These are phyloP conservation scores for Cryptocephalus moraei DNA, from an alignment of 2,888 invertebrate genomes.

Conservation along the genomic window DNA sequence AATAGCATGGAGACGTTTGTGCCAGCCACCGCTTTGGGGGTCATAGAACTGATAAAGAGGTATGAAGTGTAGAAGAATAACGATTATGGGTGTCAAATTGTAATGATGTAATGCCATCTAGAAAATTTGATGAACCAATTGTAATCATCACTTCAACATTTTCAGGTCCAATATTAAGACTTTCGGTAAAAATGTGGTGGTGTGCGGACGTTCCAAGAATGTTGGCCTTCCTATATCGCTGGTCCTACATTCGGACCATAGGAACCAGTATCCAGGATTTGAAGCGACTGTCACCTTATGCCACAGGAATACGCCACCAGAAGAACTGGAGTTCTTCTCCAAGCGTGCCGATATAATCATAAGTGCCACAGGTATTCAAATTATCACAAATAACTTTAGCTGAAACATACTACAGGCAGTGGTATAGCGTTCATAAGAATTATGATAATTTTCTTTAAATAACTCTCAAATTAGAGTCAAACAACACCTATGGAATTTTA, in stretches of 20 bases:
- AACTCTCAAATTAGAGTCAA: no score
- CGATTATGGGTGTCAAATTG: no score
- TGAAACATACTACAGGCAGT: neutral
- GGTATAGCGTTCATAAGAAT: no score
- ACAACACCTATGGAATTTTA: no score
- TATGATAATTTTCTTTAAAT: no score
- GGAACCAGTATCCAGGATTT: conserved; percentile 58
- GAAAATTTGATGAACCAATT: no score
- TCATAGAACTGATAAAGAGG: conserved; percentile 58
- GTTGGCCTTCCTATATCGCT: conserved; percentile 85
- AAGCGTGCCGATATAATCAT: conserved; percentile 69
- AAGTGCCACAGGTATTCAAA: conserved; percentile 53
- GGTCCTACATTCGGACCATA: conserved; percentile 68
- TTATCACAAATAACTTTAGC: neutral
- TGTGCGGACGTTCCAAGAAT: conserved; percentile 85
- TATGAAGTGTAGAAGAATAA: conserved; percentile 22
- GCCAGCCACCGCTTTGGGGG: conserved; percentile 73
- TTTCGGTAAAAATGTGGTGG: conserved; percentile 77
- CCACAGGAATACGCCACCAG: conserved; percentile 75
- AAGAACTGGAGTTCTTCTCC: conserved; percentile 60
- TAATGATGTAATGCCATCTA: no score
- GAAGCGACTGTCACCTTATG: conserved; percentile 87
- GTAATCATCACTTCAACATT: neutral
- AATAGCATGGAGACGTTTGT: conserved; percentile 63
- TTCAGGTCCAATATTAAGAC: conserved; percentile 57